Percentiles rank a stretch among this genome's conserved stretches.
phyloP scores from a whole-genome alignment of 1,140 invertebrate species.

The Caenorhabditis elegans region WBcel235 BX284606.5:6741001-6741500 shows the following conservation, averaged over 20 bases:
- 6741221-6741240: not conserved
- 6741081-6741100: not conserved
- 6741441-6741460: not conserved
- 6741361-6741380: not conserved
- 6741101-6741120: not conserved
- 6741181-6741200: constrained; percentile 1
- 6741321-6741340: not conserved
- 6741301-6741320: not conserved
- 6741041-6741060: not conserved
- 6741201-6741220: not conserved
- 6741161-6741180: constrained; percentile 17
- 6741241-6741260: constrained; percentile 8
- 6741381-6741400: not conserved
- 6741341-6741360: not conserved
- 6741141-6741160: constrained; percentile 6
- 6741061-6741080: not conserved
- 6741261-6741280: constrained; percentile 5
- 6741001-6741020: not conserved
- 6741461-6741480: too few species aligned
- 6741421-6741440: not conserved
- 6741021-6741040: not conserved
- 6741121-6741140: not conserved
- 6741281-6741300: not conserved
- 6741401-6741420: not conserved
- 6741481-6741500: not conserved